Conservation (phyloP, 2,888 invertebrate species). For the Callimorpha dominula region DNA sequence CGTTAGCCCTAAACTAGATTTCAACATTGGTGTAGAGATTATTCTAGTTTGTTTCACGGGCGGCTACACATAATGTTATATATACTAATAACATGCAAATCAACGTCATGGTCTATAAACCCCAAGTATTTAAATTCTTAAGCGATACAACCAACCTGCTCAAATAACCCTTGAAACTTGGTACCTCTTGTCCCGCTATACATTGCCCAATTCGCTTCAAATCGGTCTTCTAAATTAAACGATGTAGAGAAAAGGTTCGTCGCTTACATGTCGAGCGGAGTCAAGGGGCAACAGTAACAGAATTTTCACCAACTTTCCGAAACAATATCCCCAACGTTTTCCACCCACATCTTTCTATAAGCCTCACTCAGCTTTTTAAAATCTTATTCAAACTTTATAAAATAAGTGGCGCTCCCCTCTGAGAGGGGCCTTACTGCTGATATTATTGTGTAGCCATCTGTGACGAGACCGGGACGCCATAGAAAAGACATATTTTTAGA, state of each 20-base stretch:
- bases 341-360: slow-evolving; percentile 68
- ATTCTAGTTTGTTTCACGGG: not conserved
- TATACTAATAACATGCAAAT: not conserved
- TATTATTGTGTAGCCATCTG: slow-evolving; percentile 86
- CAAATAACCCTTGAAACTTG: slow-evolving; percentile 7
- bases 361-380: slow-evolving; percentile 80
- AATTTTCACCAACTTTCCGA: slow-evolving; percentile 60
- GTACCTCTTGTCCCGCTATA: slow-evolving; percentile 16
- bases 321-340: slow-evolving; percentile 65
- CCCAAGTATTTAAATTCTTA: not conserved
- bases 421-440: slow-evolving; percentile 69
- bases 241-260: slow-evolving; percentile 47
- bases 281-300: slow-evolving; percentile 43
- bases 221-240: slow-evolving; percentile 36
- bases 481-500: slow-evolving; percentile 86
- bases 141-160: not conserved
- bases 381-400: slow-evolving; percentile 86
- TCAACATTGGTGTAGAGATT: not conserved
- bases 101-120: not conserved
- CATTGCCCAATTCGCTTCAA: slow-evolving; percentile 30
- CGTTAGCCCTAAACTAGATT: not conserved
- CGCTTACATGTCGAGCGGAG: slow-evolving; percentile 33
- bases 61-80: not conserved
- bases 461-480: slow-evolving; percentile 79
- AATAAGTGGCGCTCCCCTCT: slow-evolving; percentile 80